These are phyloP conservation scores for Phengaris alcon DNA, from an alignment of 2,888 invertebrate genomes.

Conservation along the genomic window DNA sequence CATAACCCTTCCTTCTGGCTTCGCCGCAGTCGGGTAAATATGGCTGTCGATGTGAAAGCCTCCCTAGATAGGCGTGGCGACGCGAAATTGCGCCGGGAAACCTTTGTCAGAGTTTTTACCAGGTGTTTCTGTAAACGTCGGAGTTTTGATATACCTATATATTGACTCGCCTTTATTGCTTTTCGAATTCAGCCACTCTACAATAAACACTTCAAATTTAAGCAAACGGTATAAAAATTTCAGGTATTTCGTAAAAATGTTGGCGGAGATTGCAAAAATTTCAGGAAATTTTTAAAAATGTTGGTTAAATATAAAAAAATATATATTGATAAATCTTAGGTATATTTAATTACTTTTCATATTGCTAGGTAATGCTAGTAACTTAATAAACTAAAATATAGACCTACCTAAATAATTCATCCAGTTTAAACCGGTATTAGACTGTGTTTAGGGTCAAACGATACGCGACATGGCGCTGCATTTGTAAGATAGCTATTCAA, in stretches of 20 bases:
- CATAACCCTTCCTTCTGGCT: too few relatives aligned
- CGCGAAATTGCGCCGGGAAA: slow-evolving; percentile 51
- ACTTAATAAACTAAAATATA: too few relatives aligned
- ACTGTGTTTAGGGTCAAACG: too few relatives aligned
- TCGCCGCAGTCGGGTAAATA: neutral
- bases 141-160: slow-evolving; percentile 33
- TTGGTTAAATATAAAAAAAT: too few relatives aligned
- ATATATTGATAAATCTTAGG: too few relatives aligned
- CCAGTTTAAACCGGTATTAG: too few relatives aligned
- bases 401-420: too few relatives aligned
- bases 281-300: too few relatives aligned
- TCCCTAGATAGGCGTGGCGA: slow-evolving; percentile 44
- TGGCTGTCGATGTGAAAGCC: neutral
- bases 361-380: too few relatives aligned
- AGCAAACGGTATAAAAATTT: neutral
- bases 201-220: slow-evolving; percentile 21
- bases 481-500: too few relatives aligned
- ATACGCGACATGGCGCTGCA: too few relatives aligned
- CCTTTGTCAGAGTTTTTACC: slow-evolving; percentile 49
- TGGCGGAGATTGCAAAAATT: neutral
- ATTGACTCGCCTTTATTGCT: slow-evolving; percentile 38
- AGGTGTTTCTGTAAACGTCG: slow-evolving; percentile 35
- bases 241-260: neutral
- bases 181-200: slow-evolving; percentile 31
- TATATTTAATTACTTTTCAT: neutral